Evolutionary conservation across 2,797 vertebrate species (phyloP), one percentile per base, ranked within the genome.

Genomic region (Cryptoprocta ferox): DNA sequence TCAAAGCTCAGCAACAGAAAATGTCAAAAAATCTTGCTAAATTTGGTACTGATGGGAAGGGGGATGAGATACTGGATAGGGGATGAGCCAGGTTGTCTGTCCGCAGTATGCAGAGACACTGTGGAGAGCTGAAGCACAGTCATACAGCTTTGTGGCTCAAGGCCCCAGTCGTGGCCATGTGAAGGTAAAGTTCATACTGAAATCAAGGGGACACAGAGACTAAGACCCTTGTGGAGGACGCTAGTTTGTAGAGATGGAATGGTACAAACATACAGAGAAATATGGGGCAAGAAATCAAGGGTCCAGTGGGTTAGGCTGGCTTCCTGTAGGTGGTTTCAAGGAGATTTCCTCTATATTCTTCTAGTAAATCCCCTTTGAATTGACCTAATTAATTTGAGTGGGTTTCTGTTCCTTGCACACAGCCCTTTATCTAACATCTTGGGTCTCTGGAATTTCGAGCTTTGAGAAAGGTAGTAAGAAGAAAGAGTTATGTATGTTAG

Each of bases 401-500:
- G 19, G 37, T 81, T 89, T 81, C 61, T 92, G 9, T 70, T 79
- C 76, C 66, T 91, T 89, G 53, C 6, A 91, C 21, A 93, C 2
- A 76, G 37, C 56, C 18, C 24, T n/a, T 90, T 68, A 76, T 26
- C 18, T 65, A 81, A 83, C 30, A 71, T 35, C n/a, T n/a, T 35
- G 30, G 48, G 53, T 85, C 76, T 96, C 61, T 71, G 56, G 66
- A 79, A 93, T 82, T 89, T 94, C 35, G 53, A 76, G 48, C 73
- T 35, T 96, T 92, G 78, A 68, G 19, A 80, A 94, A 89, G 18
- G 50, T 53, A 70, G 14, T 88, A 89, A 2, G 39, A 83, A 85
- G 30, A 79, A 95, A 85, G 10, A 11, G 9, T 71, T 87, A 37
- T 14, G 35, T 30, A 56, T 7, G 15, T 59, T 53, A 56, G 56